These are phyloP conservation scores for Astreopora myriophthalma DNA, from an alignment of 64 coral and sea anemone species.

Conservation along the genomic window DNA sequence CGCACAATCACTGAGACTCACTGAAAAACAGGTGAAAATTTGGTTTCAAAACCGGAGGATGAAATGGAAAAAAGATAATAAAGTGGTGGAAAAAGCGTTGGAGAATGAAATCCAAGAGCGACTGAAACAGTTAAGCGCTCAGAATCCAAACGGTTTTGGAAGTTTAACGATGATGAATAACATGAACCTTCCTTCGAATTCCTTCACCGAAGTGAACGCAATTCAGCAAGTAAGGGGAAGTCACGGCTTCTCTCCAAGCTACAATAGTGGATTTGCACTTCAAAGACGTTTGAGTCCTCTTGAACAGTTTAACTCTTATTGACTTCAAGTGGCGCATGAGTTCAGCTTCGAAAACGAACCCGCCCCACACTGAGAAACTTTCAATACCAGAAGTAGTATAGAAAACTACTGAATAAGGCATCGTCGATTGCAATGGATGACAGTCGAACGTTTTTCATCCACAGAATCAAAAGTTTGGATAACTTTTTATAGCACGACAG, in stretches of 20 bases:
- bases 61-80: slow-evolving; percentile 98
- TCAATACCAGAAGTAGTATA: too few relatives aligned
- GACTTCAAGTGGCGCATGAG: not conserved
- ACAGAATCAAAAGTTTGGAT: not conserved
- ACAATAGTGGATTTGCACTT: not conserved
- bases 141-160: slow-evolving; percentile 86
- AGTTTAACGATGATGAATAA: slow-evolving; percentile 60
- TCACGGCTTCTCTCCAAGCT: not conserved
- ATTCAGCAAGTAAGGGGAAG: not conserved
- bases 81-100: slow-evolving; percentile 84
- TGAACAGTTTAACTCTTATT: slow-evolving; percentile 12
- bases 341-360: too few relatives aligned
- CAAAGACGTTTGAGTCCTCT: slow-evolving; percentile 14
- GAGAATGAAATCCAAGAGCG: slow-evolving; percentile 84
- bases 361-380: too few relatives aligned
- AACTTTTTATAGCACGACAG: too few relatives aligned
- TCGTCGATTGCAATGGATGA: too few relatives aligned
- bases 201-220: slow-evolving; percentile 16
- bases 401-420: too few relatives aligned
- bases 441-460: not conserved
- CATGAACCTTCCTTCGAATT: not conserved
- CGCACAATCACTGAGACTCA: slow-evolving; percentile 88
- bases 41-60: slow-evolving; percentile 98
- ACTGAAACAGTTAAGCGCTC: slow-evolving; percentile 68
- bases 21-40: slow-evolving; percentile 98